phyloP scores from a whole-genome alignment of 2,888 invertebrate species.

The Drosophila prostipennis region DNA sequence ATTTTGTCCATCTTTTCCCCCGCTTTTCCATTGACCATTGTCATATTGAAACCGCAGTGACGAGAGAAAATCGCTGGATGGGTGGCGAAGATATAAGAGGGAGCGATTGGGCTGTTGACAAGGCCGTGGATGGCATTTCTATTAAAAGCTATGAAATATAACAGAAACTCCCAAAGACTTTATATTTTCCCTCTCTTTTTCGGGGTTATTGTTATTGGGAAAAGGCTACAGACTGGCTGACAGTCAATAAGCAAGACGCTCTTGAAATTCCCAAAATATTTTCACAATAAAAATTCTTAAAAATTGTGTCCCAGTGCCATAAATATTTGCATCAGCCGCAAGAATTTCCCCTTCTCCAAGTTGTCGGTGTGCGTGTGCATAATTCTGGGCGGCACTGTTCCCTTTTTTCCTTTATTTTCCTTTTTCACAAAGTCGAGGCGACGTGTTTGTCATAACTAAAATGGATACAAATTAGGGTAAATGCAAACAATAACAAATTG shows the following conservation, averaged over 20 bases:
- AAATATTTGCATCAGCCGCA: constrained; percentile 38
- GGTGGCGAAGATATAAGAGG: background rate
- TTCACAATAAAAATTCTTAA: constrained; percentile 23
- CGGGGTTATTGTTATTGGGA: constrained; percentile 63
- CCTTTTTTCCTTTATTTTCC: constrained; percentile 34
- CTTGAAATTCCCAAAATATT: constrained; percentile 58
- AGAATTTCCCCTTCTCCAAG: constrained; percentile 1
- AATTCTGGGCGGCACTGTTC: constrained; percentile 26
- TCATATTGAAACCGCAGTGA: constrained; percentile 76
- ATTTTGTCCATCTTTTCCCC: constrained; percentile 1
- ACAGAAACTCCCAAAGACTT: constrained; percentile 37
- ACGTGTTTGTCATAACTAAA: constrained; percentile 71
- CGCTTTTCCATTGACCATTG: constrained; percentile 46
- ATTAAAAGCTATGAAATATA: constrained; percentile 68
- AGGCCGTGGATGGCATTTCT: constrained; percentile 75
- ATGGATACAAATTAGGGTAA: constrained; percentile 65
- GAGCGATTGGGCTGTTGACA: constrained; percentile 13
- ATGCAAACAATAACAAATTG: constrained; percentile 59
- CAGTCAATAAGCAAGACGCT: constrained; percentile 48
- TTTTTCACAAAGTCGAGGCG: constrained; percentile 12
- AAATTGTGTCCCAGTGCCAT: constrained; percentile 39
- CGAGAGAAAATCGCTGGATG: constrained; percentile 26
- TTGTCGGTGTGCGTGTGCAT: constrained; percentile 34
- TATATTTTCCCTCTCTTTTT: constrained; percentile 47
- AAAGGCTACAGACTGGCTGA: constrained; percentile 14